Base-by-base conservation (phyloP, 2,888 invertebrate species). In the Rosalia funebris region DNA sequence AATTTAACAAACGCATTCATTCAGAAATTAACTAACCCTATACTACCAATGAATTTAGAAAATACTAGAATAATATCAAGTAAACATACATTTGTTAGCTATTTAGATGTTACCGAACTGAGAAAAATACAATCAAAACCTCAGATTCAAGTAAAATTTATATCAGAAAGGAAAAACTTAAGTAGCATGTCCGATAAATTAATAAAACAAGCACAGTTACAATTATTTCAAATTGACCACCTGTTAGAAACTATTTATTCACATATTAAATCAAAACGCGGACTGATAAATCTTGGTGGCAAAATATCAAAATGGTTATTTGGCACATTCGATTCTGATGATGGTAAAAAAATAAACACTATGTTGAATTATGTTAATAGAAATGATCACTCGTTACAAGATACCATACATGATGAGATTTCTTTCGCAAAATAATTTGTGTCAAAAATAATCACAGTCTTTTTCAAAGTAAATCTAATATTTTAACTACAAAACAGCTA, bases 401-500 rank as follows among this genome's bases (percentile, higher is more conserved):
- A n/a, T n/a, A 52, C 11, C 12, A 36, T 16, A 37, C 19, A 12
- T 14, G 19, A 39, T 20, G 41, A 42, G 41, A 46, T 32, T 32
- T 55, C 56, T 2, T 37, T 37, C 25, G 19, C 46, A 20, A 46
- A 37, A 25, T n/a, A 45, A 46, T 32, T 56, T 32, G 45, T 45
- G 45, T 16, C 19, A 45, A 55, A 36, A 17, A 15, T 15, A 41
- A 53, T 53, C 41, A 39, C 20, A 52, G 19, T 10, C 31, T 44
- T 45, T 31, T 39, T 39, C 52, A 32, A 48, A 31, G 32, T 1
- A 17, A 54, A 54, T 54, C 44, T 5, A 54, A 54, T 11, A 54
- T 44, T 9, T 44, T 54, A 12, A 34, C 9, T 16, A 14, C 15
- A 11, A 39, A 15, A 15, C 19, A 52, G n/a, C 19, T 52, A 25